Base-by-base conservation (phyloP, 1,140 invertebrate species). In the Himalopsyche phryganea region DNA sequence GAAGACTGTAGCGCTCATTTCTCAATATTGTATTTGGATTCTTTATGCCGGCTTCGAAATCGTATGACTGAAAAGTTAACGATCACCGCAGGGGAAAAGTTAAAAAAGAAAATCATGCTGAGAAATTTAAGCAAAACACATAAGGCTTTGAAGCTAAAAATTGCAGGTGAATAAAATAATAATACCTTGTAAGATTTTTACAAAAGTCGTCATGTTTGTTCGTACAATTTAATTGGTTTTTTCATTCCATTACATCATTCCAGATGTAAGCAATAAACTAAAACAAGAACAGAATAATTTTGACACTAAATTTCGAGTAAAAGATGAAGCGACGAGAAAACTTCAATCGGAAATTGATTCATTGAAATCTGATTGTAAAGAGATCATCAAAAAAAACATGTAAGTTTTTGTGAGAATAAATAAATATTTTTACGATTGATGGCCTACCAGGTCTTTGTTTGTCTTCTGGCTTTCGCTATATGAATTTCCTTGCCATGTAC, bases 321-420 rank as follows among this genome's bases (percentile, higher is more conserved):
- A 78, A 59, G 50, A 68, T 9, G 66, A 71, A 10, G 66, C 70
- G 0, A 76, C 77, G 28, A 61, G 63, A 0, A 70, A 69, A 32
- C 50, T 75, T 35, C 70, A 75, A 52, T 68, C 71, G 4, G 71
- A 77, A 41, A 65, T 77, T 7, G 67, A 65, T 2, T 38, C 67
- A 3, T 61, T 77, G 0, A 69, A 71, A 42, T 64, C 67, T n/a
- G 72, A 75, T 3, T 72, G 71, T 5, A 66, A 67, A n/a, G 41
- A 68, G 10, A 71, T 71, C 45, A 67, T 79, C 1, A 72, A 73
- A 61, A 76, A 76, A 51, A 79, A 75, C 67, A 70, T 76, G 76
- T 77, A 60, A 68, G 68, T 64, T 36, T 13, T 6, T 38, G 3
- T 50, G 32, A 33, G n/a, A 46, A 20, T 13, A 41, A 14, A 40